These are phyloP conservation scores for Beroe forskalii DNA, from an alignment of 37 sponge, comb jelly and placozoan species.

Conservation along the genomic window DNA sequence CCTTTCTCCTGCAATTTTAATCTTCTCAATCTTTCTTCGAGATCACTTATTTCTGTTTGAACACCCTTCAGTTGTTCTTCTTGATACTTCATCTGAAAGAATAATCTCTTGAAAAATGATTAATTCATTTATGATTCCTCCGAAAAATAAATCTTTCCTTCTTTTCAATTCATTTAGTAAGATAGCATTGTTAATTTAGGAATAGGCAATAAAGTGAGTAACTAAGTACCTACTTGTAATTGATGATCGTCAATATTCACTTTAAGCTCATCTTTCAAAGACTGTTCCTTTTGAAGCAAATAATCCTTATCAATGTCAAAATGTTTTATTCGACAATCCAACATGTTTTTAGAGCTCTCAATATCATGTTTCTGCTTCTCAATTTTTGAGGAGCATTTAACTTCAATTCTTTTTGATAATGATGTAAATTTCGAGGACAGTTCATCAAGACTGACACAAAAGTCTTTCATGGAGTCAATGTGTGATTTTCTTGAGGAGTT, in stretches of 20 bases:
- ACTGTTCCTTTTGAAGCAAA: neutral
- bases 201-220: no score
- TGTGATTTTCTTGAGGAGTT: neutral
- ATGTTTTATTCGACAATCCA: conserved; percentile 31
- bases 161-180: no score
- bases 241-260: conserved; percentile 2
- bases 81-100: conserved; percentile 55
- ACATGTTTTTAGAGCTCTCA: neutral
- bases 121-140: no score
- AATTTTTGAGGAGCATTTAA: neutral
- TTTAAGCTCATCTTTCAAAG: neutral
- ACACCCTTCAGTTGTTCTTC: conserved; percentile 19
- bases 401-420: conserved; percentile 8
- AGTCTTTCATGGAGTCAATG: conserved; percentile 38
- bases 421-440: neutral
- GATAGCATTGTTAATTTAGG: no score
- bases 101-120: no score
- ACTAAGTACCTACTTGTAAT: neutral
- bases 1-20: neutral
- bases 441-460: conserved; percentile 13
- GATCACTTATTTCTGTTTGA: neutral
- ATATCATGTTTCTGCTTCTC: conserved; percentile 18
- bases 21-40: conserved; percentile 9
- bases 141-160: no score
- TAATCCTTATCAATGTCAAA: conserved; percentile 29